Evolutionary conservation across 1,140 invertebrate genomes (phyloP).

Genomic region (Condylostylus longicornis): DNA sequence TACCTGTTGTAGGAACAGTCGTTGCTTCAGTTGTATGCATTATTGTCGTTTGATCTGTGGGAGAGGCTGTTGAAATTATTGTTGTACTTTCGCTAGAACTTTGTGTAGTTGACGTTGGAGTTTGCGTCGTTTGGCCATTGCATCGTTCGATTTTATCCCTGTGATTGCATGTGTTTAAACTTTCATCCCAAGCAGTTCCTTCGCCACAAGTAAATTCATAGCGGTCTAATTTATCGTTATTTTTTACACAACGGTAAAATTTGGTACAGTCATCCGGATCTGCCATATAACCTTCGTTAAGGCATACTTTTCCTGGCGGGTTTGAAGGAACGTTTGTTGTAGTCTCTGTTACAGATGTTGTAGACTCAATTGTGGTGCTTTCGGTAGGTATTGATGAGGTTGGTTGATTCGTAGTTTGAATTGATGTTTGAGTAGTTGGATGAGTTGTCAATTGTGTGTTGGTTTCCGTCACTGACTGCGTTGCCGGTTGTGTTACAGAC

Average conservation of each 20-base stretch:
- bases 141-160: conserved; percentile 13
- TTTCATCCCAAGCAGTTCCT: conserved; percentile 33
- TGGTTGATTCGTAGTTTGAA: conserved; percentile 8
- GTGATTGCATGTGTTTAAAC: conserved; percentile 29
- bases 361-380: conserved; percentile 9
- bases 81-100: conserved; percentile 14
- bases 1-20: conserved; percentile 2
- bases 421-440: conserved; percentile 16
- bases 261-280: conserved; percentile 40
- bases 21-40: conserved; percentile 5
- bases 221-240: conserved; percentile 29
- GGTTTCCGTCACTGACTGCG: too few relatives aligned
- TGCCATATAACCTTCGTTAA: conserved; percentile 47
- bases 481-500: conserved; percentile 5
- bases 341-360: conserved; percentile 10
- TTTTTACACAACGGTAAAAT: conserved; percentile 39
- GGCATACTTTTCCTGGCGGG: conserved; percentile 23
- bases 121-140: conserved; percentile 8
- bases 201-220: conserved; percentile 31
- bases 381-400: conserved; percentile 8
- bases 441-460: conserved; percentile 13
- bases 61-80: conserved; percentile 16
- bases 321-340: conserved; percentile 18
- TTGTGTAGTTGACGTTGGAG: conserved; percentile 5
- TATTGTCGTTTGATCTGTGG: conserved; percentile 8